Base-by-base conservation (phyloP, 2,113 vertebrate genomes). In the Aramus guarauna region DNA sequence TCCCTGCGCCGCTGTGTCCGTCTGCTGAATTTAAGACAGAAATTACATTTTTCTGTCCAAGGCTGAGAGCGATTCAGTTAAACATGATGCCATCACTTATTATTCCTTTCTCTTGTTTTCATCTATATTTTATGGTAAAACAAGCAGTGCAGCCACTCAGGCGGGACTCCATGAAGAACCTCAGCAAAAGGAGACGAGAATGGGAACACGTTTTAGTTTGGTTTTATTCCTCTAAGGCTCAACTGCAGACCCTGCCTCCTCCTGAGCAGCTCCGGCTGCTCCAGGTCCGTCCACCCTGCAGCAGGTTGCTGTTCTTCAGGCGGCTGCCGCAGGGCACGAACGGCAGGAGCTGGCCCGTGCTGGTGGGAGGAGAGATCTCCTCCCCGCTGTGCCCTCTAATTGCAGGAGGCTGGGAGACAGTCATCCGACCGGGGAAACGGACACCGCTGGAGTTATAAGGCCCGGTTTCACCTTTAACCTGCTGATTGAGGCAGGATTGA, bases 391-490 rank as follows among this genome's bases (percentile, higher is more conserved):
- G 80, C 75, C 63, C 90, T 95, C 39, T 72, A 30, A 80, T 86
- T 83, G 77, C 80, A 19, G 90, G 87, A 64, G 91, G 43, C 58
- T 43, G 22, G 5, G 59, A 84, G 71, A 18, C 69, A 39, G 74
- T 45, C 87, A 64, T 80, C 47, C 8, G 13, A 9, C 12, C 1
- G 0, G 77, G 77, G 66, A 96, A 92, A 58, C 1, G 4, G 93
- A 87, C 90, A 60, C 93, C 20, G 0, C 39, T 2, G 76, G 83
- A 74, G 74, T 36, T 55, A 11, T 59, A 59, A 56, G 41, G 45
- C 88, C 78, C 56, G 9, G 59, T 37, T 67, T 62, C 95, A 93
- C 95, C 95, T 92, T 92, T 69, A 48, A 91, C 95, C 92, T 50
- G 15, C 8, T 10, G 88, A 17, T 13, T 75, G 92, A 83, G 74